Percentiles rank a stretch among this genome's conserved stretches.
Evolutionary conservation across 2,888 invertebrate genomes (phyloP).

Genomic region (Andrena fulva): DNA sequence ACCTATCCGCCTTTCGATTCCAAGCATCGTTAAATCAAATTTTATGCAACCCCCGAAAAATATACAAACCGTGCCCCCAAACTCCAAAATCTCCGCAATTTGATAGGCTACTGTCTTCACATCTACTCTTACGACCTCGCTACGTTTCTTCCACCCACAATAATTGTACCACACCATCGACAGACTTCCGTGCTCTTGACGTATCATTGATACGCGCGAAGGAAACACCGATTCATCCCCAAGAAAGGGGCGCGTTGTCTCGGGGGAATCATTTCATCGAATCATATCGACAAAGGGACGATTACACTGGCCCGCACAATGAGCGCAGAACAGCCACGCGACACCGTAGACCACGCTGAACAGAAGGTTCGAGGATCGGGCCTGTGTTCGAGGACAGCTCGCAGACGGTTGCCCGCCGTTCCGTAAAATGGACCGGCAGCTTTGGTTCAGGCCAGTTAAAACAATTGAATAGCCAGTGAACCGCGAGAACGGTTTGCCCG

Average conservation of each 20-base stretch:
- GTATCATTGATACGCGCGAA: constrained; percentile 1
- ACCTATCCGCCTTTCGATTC: too few species aligned
- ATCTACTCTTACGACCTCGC: not conserved
- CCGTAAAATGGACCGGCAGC: constrained; percentile 7
- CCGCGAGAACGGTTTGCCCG: constrained; percentile 8
- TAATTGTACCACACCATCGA: not conserved
- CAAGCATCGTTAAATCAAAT: too few species aligned
- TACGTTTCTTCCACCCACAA: constrained; percentile 1
- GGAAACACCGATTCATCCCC: constrained; percentile 12
- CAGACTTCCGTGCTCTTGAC: not conserved
- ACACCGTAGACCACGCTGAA: constrained; percentile 1
- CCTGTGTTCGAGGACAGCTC: not conserved
- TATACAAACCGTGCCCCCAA: too few species aligned
- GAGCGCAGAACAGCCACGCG: constrained; percentile 23
- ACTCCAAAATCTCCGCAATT: not conserved
- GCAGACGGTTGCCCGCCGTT: constrained; percentile 15
- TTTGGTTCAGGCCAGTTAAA: constrained; percentile 17
- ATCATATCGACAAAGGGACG: constrained; percentile 28
- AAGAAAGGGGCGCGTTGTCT: constrained; percentile 9
- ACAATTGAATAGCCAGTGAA: constrained; percentile 14
- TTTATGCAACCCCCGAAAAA: too few species aligned
- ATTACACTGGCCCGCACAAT: constrained; percentile 16
- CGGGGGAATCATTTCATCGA: constrained; percentile 30
- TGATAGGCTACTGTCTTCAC: not conserved
- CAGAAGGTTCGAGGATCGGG: constrained; percentile 23